Evolutionary conservation across 1,140 invertebrate species (phyloP), one percentile per base, ranked within the genome.

Genomic region (Magallana ariakensis): DNA sequence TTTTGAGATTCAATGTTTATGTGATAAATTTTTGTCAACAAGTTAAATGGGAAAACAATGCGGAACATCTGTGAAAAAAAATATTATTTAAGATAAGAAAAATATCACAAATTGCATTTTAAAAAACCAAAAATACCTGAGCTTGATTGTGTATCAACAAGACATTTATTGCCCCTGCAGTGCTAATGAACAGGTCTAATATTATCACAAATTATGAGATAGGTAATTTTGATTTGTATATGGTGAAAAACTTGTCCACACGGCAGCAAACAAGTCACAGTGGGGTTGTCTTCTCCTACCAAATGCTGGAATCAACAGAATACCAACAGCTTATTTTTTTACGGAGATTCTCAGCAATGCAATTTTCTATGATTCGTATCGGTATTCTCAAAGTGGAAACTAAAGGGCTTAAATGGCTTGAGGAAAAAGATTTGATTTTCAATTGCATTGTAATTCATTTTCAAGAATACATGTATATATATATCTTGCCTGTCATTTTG

Each of bases 231-330:
- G 66, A 75, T 11, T 75, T 75, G 66, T 75, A 75, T 75, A 75
- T 75, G 66, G 66, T 33, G 66, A 75, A 75, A 75, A 75, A 75
- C 66, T 75, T 75, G 66, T 75, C 66, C 66, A 75, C 66, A 75
- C 66, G 33, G 9, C 22, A 75, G 66, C 66, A 75, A 11, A 33
- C 66, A 70, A 70, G 19, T 70, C 19, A 11, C 62, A 75, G 26
- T 26, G 22, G 66, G 33, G 66, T 75, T 75, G 22, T 75, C 9
- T 75, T 75, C 66, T 75, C 22, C 66, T 33, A 75, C 22, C 66
- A 75, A 26, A 19, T 75, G 66, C 66, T 75, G 33, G 19, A 75
- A 19, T 26, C 66, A 75, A 26, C 22, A 13, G 66, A 75, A 75
- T 26, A 26, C 19, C 66, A 33, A 26, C 33, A 26, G 33, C 33